These are phyloP conservation scores for Cephus rjabovi DNA, from an alignment of 2,888 invertebrate genomes.

Conservation along the genomic window DNA sequence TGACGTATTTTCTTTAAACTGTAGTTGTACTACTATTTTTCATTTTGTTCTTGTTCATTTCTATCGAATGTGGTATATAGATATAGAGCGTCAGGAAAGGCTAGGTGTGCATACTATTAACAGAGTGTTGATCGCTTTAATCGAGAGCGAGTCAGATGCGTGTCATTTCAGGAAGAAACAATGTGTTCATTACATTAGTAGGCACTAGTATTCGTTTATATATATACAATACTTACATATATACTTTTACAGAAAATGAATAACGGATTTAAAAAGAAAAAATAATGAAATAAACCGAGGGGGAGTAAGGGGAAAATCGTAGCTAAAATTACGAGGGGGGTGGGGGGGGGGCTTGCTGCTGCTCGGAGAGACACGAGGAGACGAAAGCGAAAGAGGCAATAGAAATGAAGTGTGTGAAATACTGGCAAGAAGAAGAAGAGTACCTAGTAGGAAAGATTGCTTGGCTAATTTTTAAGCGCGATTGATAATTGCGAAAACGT, in stretches of 20 bases:
- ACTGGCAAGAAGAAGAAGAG: not conserved
- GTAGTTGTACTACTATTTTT: not conserved
- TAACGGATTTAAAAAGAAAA: not conserved
- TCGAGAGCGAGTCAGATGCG: not conserved
- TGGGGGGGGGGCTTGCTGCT: not conserved
- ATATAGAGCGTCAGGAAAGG: not conserved
- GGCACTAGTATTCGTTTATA: constrained; percentile 60
- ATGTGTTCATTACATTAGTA: constrained; percentile 62
- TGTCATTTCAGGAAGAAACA: constrained; percentile 37
- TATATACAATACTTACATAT: constrained; percentile 20
- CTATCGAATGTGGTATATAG: not conserved
- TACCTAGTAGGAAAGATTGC: not conserved
- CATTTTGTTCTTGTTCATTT: not conserved
- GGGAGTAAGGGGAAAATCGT: not conserved
- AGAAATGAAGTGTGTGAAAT: not conserved
- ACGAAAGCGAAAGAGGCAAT: constrained; percentile 1
- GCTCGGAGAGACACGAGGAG: not conserved
- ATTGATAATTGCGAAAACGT: not conserved
- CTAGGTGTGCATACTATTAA: not conserved
- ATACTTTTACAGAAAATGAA: constrained; percentile 29
- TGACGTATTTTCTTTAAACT: not conserved
- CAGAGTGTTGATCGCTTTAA: not conserved
- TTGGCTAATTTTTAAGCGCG: not conserved
- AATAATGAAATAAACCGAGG: not conserved
- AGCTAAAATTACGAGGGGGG: not conserved